phyloP scores from a whole-genome alignment of 2,113 vertebrate genomes.

The Psilopsiagon aurifrons region DNA sequence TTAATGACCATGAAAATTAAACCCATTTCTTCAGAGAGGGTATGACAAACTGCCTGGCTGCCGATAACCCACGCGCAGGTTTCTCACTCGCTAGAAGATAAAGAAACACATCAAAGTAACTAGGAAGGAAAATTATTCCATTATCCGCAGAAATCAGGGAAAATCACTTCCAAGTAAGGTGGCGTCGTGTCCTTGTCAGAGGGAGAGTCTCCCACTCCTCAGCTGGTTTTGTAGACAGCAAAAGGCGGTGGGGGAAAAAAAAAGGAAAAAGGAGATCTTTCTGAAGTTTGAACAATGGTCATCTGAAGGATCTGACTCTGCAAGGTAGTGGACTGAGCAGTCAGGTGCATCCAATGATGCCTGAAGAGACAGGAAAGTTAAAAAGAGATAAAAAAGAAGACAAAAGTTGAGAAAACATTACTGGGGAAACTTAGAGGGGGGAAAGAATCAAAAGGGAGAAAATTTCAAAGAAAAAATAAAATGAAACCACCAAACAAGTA shows the following conservation, averaged over 20 bases:
- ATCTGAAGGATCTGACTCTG: not conserved
- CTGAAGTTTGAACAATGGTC: not conserved
- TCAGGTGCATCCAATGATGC: not conserved
- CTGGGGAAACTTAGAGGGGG: not conserved
- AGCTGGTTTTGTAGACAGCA: not conserved
- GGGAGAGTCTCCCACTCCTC: not conserved
- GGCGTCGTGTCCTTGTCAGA: not conserved
- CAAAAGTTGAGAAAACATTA: not conserved
- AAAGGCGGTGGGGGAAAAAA: not conserved
- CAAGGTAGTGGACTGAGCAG: not conserved
- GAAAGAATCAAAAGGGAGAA: not conserved
- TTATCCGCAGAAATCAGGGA: not conserved
- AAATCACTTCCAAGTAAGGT: not conserved
- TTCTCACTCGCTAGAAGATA: not conserved
- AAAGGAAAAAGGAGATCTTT: not conserved
- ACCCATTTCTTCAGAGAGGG: not conserved
- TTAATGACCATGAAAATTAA: conserved; percentile 49
- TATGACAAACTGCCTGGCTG: not conserved
- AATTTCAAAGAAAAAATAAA: not conserved
- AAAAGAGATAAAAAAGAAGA: not conserved
- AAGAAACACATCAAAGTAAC: conserved; percentile 2
- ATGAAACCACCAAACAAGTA: not conserved
- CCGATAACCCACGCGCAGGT: not conserved
- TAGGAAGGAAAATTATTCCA: conserved; percentile 1
- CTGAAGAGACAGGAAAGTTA: not conserved